Conservation (phyloP, 2,113 vertebrate species). For the Vicugna pacos region DNA sequence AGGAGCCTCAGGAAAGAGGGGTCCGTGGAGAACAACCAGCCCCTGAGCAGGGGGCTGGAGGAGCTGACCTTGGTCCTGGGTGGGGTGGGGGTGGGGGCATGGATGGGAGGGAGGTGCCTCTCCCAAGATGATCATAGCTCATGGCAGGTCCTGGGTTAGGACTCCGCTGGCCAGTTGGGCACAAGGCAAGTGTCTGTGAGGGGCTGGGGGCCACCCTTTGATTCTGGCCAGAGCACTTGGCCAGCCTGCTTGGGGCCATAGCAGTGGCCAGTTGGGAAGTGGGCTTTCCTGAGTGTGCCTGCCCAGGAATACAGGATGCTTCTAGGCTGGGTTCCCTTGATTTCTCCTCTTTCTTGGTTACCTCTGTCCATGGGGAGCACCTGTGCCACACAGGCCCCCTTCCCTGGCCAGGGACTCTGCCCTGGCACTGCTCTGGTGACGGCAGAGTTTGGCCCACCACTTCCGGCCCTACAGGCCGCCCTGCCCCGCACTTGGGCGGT, state of each 20-base stretch:
- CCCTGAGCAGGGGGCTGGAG: neutral
- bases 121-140: neutral
- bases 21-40: too few species aligned
- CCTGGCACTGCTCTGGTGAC: neutral
- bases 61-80: neutral
- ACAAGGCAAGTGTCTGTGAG: neutral
- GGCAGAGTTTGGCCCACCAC: rapidly evolving
- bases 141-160: neutral
- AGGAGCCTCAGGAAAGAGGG: neutral
- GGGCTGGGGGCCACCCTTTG: neutral
- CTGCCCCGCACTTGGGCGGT: neutral
- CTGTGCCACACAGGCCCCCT: too few species aligned
- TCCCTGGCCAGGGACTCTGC: neutral
- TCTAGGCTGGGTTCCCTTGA: neutral
- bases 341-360: neutral
- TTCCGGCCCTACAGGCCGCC: neutral
- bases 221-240: neutral
- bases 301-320: neutral
- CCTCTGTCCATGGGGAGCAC: neutral
- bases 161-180: neutral
- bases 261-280: neutral
- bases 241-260: neutral
- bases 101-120: neutral
- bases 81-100: too few species aligned
- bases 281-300: neutral